Conservation (phyloP, 2,888 invertebrate genomes). For the Crossocerus cetratus region DNA sequence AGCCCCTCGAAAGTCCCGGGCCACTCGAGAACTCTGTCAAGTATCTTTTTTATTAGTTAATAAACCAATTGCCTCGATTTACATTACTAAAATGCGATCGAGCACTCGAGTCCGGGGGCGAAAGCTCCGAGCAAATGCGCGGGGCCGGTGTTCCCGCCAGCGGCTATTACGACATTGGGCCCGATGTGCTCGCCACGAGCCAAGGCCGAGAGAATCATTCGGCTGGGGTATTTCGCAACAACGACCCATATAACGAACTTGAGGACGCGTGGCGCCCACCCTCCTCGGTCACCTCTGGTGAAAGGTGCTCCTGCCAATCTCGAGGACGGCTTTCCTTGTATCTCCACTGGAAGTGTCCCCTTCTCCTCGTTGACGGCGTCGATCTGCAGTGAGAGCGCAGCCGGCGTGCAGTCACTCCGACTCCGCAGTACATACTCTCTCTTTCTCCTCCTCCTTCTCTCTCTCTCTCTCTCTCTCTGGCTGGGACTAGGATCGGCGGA, state of each 20-base stretch:
- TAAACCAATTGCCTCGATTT: no score
- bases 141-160: constrained; percentile 38
- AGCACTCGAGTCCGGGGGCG: no score
- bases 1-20: constrained; percentile 12
- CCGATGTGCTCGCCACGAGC: constrained; percentile 43
- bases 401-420: constrained; percentile 25
- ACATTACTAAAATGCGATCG: no score
- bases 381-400: constrained; percentile 21
- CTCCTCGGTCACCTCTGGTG: constrained; percentile 48
- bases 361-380: constrained; percentile 35
- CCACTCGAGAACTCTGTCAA: no score
- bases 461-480: no score
- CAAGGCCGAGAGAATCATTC: constrained; percentile 57
- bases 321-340: constrained; percentile 55
- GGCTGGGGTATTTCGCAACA: constrained; percentile 56
- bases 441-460: no score
- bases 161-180: constrained; percentile 50
- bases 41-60: no score
- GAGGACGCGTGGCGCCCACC: constrained; percentile 55
- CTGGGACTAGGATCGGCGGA: constrained; percentile 34
- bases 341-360: constrained; percentile 31
- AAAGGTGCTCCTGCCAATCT: constrained; percentile 55
- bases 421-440: no score
- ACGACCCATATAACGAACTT: constrained; percentile 63
- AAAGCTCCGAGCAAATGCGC: no score